Conservation (phyloP, 1,140 invertebrate species). For the Zaprionus tsacasi region DNA sequence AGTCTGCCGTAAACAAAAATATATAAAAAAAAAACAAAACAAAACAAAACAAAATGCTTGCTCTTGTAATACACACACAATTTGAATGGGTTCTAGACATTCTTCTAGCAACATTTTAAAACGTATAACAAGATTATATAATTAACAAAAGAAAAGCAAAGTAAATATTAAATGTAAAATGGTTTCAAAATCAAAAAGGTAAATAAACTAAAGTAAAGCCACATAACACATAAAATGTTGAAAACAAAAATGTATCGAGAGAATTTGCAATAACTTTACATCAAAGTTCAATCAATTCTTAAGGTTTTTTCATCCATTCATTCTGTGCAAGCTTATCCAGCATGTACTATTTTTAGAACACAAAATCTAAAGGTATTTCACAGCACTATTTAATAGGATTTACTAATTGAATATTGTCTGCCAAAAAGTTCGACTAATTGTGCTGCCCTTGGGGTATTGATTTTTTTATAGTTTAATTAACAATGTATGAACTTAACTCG, state of each 20-base stretch:
- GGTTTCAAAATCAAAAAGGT: conserved; percentile 78
- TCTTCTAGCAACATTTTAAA: conserved; percentile 40
- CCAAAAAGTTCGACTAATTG: neutral
- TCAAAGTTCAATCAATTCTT: conserved; percentile 24
- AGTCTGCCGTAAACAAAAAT: conserved; percentile 17
- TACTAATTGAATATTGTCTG: conserved; percentile 11
- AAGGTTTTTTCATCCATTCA: conserved; percentile 18
- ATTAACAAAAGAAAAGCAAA: conserved; percentile 47
- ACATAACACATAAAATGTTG: conserved; percentile 24
- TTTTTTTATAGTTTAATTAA: conserved; percentile 8
- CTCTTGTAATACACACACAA: conserved; percentile 33
- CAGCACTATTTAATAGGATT: conserved; percentile 13
- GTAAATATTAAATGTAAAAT: conserved; percentile 81
- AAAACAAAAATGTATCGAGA: conserved; percentile 16
- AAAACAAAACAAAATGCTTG: conserved; percentile 29
- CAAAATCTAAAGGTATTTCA: conserved; percentile 15
- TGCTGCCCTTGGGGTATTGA: conserved; percentile 2
- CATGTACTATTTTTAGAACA: conserved; percentile 7
- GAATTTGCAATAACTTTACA: conserved; percentile 26
- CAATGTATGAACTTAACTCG: neutral
- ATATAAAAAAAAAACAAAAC: too few relatives aligned
- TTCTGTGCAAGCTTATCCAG: conserved; percentile 22
- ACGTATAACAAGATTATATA: conserved; percentile 34
- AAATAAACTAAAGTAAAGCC: conserved; percentile 33
- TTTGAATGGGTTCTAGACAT: conserved; percentile 40